Evolutionary conservation across 2,797 vertebrate genomes (phyloP), one percentile per base, ranked within the genome.

Genomic region (Tragelaphus oryx): DNA sequence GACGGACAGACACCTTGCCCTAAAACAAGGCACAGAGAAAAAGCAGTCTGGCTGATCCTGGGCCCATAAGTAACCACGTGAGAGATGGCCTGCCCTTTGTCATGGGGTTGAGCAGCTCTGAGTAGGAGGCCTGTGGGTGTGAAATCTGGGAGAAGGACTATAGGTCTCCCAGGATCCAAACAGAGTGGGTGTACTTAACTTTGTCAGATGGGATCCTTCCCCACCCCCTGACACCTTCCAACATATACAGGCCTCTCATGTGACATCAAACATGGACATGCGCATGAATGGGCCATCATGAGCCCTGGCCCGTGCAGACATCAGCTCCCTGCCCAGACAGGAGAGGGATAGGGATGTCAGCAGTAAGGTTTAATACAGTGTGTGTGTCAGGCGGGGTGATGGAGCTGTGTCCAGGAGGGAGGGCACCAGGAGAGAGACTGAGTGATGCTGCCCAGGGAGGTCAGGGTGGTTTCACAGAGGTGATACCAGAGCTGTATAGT

Each of bases 181-280:
- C 37, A 50, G 54, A 44, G n/a, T 6, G 2, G 14, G 37, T 5
- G 7, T 28, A 33, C 17, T 13, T 3, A 16, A 76, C 20, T 59
- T 37, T 71, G 50, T 71, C 52, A 4, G 30, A 12, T 12, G 18
- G n/a, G 37, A 52, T 2, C 20, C 30, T 26, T 30, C 76, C 50
- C 33, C 5, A 6, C 11, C 18, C 22, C 55, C n/a, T 7, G 50
- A 60, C 55, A 76, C 46, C 3, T 44, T 55, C 17, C 20, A 24
- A 6, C 78, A 55, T 24, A 20, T 4, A 4, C 10, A 14, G 7
- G 44, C 46, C 1, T 9, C 30, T 52, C 44, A 4, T 0, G 1
- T 17, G 14, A 11, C 13, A 3, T 37, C 2, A 22, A 3, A 41
- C 91, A 22, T 1, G 68, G 6, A 30, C 18, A 17, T 41, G 8